Evolutionary conservation across 2,888 invertebrate genomes (phyloP).

Genomic region (Aporophyla lueneburgensis): DNA sequence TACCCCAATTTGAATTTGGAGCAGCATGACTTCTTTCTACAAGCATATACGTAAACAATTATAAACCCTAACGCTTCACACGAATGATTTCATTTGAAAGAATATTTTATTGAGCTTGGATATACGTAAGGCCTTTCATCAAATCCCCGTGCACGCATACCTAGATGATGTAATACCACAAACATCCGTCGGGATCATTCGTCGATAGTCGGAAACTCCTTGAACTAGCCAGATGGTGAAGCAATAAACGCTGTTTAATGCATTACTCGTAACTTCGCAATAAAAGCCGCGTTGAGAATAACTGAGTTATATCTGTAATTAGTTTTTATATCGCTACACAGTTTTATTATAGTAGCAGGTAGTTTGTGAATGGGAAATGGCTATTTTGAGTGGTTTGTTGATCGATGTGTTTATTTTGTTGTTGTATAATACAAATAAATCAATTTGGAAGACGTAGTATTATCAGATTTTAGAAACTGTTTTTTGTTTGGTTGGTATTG

Average conservation of each 20-base stretch:
- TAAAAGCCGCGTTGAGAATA: constrained; percentile 53
- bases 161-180: constrained; percentile 45
- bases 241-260: constrained; percentile 59
- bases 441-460: constrained; percentile 35
- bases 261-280: constrained; percentile 55
- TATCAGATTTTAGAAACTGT: not conserved
- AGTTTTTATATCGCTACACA: constrained; percentile 48
- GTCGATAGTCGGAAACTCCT: constrained; percentile 57
- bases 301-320: constrained; percentile 45
- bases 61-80: not conserved
- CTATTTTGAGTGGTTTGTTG: constrained; percentile 15
- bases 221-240: constrained; percentile 59
- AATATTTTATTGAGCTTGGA: not conserved
- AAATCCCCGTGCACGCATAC: not conserved
- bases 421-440: constrained; percentile 6
- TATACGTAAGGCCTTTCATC: constrained; percentile 19
- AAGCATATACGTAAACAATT: not conserved
- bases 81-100: no score
- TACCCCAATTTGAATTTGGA: not conserved
- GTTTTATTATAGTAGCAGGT: constrained; percentile 42
- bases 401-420: constrained; percentile 41
- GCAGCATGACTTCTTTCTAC: not conserved
- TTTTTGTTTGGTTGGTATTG: not conserved
- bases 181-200: constrained; percentile 38
- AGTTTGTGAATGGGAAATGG: constrained; percentile 36